Percentiles rank a stretch among this genome's conserved stretches.
Evolutionary conservation across 2,888 invertebrate species (phyloP).

Genomic region (Boloria selene): DNA sequence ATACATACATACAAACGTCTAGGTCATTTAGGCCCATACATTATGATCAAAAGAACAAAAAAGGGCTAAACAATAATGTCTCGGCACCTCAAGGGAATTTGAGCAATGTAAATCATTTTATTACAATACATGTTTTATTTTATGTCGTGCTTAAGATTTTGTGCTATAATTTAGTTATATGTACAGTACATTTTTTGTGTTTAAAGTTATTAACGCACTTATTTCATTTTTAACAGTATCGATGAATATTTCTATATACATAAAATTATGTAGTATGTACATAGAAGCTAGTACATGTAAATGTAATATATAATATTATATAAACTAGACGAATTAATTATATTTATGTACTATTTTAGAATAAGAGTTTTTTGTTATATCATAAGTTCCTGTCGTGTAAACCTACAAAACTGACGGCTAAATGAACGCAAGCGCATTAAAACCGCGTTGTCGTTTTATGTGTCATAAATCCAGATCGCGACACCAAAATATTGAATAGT

Average conservation of each 20-base stretch:
- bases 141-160: slow-evolving; percentile 59
- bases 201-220: too few species aligned
- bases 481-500: slow-evolving; percentile 81
- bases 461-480: slow-evolving; percentile 78
- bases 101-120: slow-evolving; percentile 81
- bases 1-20: slow-evolving; percentile 52
- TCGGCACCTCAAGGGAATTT: slow-evolving; percentile 70
- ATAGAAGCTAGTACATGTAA: too few species aligned
- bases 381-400: slow-evolving; percentile 7
- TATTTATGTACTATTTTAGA: not conserved
- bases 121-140: slow-evolving; percentile 73
- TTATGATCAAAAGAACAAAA: slow-evolving; percentile 75
- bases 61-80: slow-evolving; percentile 75
- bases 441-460: slow-evolving; percentile 66
- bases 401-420: slow-evolving; percentile 32
- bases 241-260: too few species aligned
- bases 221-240: too few species aligned
- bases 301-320: too few species aligned
- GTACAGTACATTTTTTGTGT: too few species aligned
- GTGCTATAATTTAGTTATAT: slow-evolving; percentile 3
- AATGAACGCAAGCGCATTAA: slow-evolving; percentile 47
- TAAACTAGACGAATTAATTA: too few species aligned
- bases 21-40: slow-evolving; percentile 71
- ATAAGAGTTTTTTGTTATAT: not conserved
- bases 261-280: too few species aligned